These are phyloP conservation scores for Oncorhynchus clarkii DNA, from an alignment of 2,113 vertebrate species.

Conservation along the genomic window DNA sequence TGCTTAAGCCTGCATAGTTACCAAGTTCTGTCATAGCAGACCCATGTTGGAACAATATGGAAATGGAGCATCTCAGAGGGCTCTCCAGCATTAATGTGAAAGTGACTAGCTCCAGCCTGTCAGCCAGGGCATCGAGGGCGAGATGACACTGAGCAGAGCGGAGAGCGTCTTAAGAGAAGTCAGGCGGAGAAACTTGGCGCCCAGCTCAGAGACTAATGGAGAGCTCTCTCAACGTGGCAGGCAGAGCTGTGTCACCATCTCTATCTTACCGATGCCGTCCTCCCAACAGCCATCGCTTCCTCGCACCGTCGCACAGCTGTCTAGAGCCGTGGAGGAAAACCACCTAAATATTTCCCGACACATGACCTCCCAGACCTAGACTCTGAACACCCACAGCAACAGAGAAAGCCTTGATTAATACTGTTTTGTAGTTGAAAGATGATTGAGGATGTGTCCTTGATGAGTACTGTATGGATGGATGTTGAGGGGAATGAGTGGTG, in stretches of 20 bases:
- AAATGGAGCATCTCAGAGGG: background rate
- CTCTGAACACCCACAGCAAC: background rate
- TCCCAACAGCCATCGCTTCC: background rate
- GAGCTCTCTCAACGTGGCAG: background rate
- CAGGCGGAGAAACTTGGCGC: background rate
- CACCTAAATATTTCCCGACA: background rate
- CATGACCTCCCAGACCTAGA: background rate
- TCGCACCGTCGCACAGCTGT: background rate
- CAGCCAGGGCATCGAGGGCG: background rate
- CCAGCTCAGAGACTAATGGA: conserved; percentile 12
- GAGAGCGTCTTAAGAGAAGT: background rate
- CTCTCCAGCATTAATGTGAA: conserved; percentile 22
- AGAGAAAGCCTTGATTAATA: too few species aligned
- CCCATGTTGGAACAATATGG: too few species aligned
- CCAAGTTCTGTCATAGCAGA: too few species aligned
- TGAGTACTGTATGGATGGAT: too few species aligned
- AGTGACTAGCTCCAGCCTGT: conserved; percentile 8
- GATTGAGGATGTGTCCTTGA: too few species aligned
- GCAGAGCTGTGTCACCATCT: background rate
- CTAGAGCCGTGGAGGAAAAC: background rate
- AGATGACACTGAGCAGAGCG: background rate
- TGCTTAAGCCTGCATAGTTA: background rate
- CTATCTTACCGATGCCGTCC: background rate
- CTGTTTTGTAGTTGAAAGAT: too few species aligned
- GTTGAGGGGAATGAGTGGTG: too few species aligned